Base-by-base conservation (phyloP, 2,888 invertebrate species). In the Caenorhabditis sp. region DNA sequence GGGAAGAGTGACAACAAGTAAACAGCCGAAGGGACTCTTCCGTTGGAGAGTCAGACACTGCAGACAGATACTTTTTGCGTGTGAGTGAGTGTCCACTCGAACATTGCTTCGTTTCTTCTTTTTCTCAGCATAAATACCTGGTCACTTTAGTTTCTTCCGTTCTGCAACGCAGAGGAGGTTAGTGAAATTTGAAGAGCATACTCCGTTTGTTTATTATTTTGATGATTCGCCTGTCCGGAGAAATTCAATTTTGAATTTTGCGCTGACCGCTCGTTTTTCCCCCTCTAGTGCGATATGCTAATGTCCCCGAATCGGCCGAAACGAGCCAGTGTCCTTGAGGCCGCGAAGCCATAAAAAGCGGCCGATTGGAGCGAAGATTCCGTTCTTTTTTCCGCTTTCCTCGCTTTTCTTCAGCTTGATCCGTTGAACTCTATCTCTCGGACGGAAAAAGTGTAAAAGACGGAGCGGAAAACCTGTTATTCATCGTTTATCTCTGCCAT, bases 291-390 rank as follows among this genome's bases (percentile, higher is more conserved):
- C 62, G 15, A 20, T 53, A 41, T 53, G 32, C 43, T 43, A 39
- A 52, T 63, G 43, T 48, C 50, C 35, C 2, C 6, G 37, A 13
- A 43, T n/a, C 37, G 27, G 24, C 26, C 5, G 13, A 22, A 45
- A 6, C 41, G 62, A 62, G 41, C 52, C 62, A 53, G 8, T 17
- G 66, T 66, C 66, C 66, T 66, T 66, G 66, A 41, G 39, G 39
- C 30, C 41, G 39, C 48, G 62, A 53, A 53, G 41, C 61, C 48
- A 61, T 71, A 46, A 53, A 68, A 68, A 43, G 48, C 32, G 9
- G 24, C 5, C 53, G 17, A 27, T 46, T 45, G 27, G 27, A 30
- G 24, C 55, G 24, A 24, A 37, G 20, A 37, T 13, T 45, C 53
- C 43, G 37, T 27, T 37, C 37, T 22, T 37, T n/a, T 52, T 11